A percentile compares a stretch with the other conserved stretches of the same genome.
Evolutionary conservation across 2,113 vertebrate species (phyloP).

Genomic region (Tauraco erythrolophus): DNA sequence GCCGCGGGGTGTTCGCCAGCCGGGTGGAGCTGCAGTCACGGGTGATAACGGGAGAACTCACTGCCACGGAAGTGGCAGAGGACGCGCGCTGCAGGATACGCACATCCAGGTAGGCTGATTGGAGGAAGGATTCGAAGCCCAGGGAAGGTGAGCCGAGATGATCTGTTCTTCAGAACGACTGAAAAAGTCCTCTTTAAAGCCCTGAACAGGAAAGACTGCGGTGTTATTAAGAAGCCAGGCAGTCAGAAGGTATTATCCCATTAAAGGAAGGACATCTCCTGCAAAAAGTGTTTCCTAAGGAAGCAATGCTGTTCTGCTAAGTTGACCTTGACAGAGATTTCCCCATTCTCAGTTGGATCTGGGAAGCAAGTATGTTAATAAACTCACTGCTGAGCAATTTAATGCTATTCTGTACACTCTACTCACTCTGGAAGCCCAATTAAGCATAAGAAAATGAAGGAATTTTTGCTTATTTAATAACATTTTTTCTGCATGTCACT

Average conservation of each 20-base stretch:
- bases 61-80: neutral
- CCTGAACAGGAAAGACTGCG: neutral
- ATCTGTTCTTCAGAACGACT: accelerated
- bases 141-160: neutral
- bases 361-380: neutral
- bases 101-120: neutral
- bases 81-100: neutral
- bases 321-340: neutral
- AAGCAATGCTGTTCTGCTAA: neutral
- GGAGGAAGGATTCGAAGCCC: neutral
- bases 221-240: neutral
- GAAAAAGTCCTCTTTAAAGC: neutral
- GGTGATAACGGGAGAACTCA: accelerated
- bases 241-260: neutral
- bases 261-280: neutral
- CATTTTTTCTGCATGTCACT: neutral
- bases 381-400: neutral
- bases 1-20: neutral
- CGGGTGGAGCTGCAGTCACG: neutral
- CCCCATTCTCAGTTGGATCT: neutral
- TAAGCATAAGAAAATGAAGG: neutral
- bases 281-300: neutral
- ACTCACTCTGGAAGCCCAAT: neutral
- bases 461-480: neutral
- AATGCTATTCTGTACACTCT: neutral